Evolutionary conservation across 2,113 vertebrate species (phyloP).

Genomic region (Setophaga coronata): DNA sequence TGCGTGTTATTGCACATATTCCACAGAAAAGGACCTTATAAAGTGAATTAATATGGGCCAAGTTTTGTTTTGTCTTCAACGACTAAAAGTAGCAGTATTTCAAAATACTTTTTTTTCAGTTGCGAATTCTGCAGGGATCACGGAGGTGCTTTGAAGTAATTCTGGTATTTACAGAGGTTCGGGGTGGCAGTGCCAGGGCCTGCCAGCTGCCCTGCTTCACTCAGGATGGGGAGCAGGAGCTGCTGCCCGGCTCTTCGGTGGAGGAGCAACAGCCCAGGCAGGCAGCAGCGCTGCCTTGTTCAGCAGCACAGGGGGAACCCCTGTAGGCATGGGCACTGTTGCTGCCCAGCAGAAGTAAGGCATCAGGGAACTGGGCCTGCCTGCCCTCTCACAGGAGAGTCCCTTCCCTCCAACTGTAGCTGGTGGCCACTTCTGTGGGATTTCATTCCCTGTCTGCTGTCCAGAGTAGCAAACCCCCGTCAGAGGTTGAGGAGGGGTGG

Average conservation of each 20-base stretch:
- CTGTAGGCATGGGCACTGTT: neutral
- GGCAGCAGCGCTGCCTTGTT: accelerated
- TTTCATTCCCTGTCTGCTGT: neutral
- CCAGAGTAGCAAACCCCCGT: accelerated
- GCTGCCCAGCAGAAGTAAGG: neutral
- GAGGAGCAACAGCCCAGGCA: accelerated
- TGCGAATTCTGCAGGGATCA: neutral
- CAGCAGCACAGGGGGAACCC: neutral
- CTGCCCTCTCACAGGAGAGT: accelerated
- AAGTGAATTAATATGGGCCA: neutral
- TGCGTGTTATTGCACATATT: accelerated
- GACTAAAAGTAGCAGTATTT: neutral
- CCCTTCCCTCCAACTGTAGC: neutral
- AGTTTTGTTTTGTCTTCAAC: neutral
- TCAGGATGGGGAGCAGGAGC: neutral
- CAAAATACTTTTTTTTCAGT: neutral
- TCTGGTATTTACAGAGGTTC: neutral
- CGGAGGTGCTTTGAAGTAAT: neutral
- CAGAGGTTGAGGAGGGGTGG: accelerated
- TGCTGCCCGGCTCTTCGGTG: accelerated
- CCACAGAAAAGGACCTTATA: neutral
- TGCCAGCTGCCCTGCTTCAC: accelerated
- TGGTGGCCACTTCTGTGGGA: neutral
- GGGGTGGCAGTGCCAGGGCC: neutral
- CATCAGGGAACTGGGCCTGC: neutral